Evolutionary conservation across 2,113 vertebrate species (phyloP), one percentile per base, ranked within the genome.

Genomic region (Cichladusa arquata): DNA sequence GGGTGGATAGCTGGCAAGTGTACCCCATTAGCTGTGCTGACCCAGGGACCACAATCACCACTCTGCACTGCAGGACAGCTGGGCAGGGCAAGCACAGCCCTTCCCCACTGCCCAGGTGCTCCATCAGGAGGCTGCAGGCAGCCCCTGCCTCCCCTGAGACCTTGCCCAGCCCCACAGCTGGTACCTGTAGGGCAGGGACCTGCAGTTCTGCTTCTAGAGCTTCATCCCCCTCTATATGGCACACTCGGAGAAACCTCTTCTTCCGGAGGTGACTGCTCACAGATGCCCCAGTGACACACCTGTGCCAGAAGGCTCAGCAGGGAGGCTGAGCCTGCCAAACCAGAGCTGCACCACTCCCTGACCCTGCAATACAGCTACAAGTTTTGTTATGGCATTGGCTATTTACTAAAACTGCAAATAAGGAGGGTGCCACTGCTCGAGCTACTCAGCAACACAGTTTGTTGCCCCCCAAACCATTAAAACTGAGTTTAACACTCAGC

Each of bases 41-140:
- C 6, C 12, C 7, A 36, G 15, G 3, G 2, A 8, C 6, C 8
- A 14, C 44, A 3, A 15, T 6, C 33, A 13, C 15, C 14, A 2
- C n/a, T 12, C 5, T 1, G 1, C 12, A 2, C 2, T 1, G n/a
- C 72, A 38, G 54, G 20, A 40, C 61, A 31, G 19, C 79, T 6
- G n/a, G 28, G 4, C 65, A 29, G 85, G 38, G 53, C 7, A 5
- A 2, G 2, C 28, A 6, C 4, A 0, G 26, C 42, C 69, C 33
- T 4, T 6, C 42, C 36, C 54, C 34, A 4, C 23, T 29, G 24
- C 74, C 18, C 77, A 20, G 58, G 26, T 7, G 17, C 10, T 6
- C 26, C 60, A 25, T 9, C 34, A 12, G 61, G 38, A 26, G 50
- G 26, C 25, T 56, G 14, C 50, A 47, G 42, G 51, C 23, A 42